phyloP scores from a whole-genome alignment of 2,888 invertebrate species.

The Proisotoma minuta region DNA sequence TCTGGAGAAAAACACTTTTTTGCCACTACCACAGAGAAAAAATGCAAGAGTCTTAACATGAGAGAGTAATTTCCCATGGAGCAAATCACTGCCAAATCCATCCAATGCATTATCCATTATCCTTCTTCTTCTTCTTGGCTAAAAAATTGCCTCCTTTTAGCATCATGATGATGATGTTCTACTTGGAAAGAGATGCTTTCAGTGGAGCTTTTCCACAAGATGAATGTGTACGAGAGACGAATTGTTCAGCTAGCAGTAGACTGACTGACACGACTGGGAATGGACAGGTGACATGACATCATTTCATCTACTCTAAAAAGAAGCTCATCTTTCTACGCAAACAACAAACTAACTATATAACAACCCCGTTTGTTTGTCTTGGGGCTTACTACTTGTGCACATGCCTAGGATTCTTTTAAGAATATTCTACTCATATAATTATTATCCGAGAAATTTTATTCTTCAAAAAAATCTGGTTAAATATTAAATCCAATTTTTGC shows the following conservation, averaged over 20 bases:
- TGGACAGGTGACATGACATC: constrained; percentile 6
- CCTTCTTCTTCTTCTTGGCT: neutral
- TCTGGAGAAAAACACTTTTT: neutral
- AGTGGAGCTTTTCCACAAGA: neutral
- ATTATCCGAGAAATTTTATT: no score
- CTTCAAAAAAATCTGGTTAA: no score
- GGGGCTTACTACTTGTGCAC: no score
- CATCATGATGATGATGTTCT: neutral
- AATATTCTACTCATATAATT: no score
- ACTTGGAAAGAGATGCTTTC: neutral
- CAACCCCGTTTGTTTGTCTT: no score
- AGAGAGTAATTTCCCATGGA: constrained; percentile 4
- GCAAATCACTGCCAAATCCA: constrained; percentile 3
- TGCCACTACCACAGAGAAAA: neutral
- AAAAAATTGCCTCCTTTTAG: constrained; percentile 5
- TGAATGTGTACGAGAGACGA: neutral
- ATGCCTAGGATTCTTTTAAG: no score
- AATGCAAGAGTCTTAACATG: neutral
- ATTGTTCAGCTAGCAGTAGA: neutral
- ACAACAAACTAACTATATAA: no score
- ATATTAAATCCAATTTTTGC: no score
- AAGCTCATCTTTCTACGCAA: constrained; percentile 2
- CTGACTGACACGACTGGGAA: constrained; percentile 3
- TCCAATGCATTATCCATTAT: neutral
- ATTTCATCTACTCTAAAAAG: no score